phyloP scores from a whole-genome alignment of 2,113 vertebrate species.

The Solea senegalensis region DNA sequence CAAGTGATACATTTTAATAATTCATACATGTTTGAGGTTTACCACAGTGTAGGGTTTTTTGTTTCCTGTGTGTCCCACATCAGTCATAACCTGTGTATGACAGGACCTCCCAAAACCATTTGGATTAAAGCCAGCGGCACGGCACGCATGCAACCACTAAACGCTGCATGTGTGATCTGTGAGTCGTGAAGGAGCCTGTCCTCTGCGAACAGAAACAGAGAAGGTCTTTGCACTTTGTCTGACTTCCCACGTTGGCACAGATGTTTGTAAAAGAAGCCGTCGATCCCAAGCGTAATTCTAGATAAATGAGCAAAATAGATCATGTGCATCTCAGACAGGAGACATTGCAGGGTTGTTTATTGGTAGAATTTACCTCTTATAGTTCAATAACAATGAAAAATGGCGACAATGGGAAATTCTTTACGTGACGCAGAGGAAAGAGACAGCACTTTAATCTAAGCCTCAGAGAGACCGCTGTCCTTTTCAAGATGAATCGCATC shows the following conservation, averaged over 20 bases:
- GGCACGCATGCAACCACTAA: slow-evolving; percentile 57
- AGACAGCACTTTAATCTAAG: background rate
- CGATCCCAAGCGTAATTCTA: slow-evolving; percentile 11
- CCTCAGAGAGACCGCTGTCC: slow-evolving; percentile 10
- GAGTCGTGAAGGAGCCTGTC: slow-evolving; percentile 53
- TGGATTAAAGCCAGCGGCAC: slow-evolving; percentile 61
- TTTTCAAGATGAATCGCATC: slow-evolving; percentile 34
- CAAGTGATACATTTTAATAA: slow-evolving; percentile 5
- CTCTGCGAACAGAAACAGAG: slow-evolving; percentile 47
- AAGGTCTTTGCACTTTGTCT: slow-evolving; percentile 13
- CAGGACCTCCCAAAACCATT: slow-evolving; percentile 34
- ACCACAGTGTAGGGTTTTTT: slow-evolving; percentile 32
- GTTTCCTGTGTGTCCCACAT: slow-evolving; percentile 69
- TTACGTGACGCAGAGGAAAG: slow-evolving; percentile 20
- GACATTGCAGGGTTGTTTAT: slow-evolving; percentile 5
- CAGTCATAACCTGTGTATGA: slow-evolving; percentile 55
- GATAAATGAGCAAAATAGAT: slow-evolving; percentile 23
- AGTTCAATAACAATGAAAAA: slow-evolving; percentile 33
- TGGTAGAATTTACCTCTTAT: background rate
- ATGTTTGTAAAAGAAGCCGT: slow-evolving; percentile 13
- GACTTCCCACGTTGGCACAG: slow-evolving; percentile 6
- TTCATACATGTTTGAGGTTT: slow-evolving; percentile 32
- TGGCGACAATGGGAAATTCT: slow-evolving; percentile 10
- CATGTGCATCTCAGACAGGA: slow-evolving; percentile 9
- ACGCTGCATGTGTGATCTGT: slow-evolving; percentile 63